Conservation (phyloP, 1,140 invertebrate genomes). For the Orchesella cincta region DNA sequence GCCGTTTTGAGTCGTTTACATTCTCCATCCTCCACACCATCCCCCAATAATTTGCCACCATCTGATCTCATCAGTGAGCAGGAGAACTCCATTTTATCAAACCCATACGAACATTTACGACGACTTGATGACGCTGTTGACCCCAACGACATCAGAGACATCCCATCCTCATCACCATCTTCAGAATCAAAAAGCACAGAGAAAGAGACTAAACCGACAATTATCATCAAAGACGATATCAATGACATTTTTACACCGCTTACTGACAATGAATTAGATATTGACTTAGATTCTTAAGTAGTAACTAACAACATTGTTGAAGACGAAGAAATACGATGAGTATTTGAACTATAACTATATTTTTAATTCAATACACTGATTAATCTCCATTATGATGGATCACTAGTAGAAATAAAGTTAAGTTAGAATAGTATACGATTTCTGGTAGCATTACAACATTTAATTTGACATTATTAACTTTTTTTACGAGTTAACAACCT, state of each 20-base stretch:
- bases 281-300: no score
- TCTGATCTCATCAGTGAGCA: neutral
- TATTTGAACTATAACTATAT: no score
- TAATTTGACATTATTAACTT: no score
- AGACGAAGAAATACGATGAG: no score
- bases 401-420: no score
- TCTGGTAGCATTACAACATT: no score
- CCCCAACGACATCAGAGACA: neutral
- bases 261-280: neutral
- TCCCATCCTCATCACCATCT: neutral
- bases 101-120: constrained; percentile 6
- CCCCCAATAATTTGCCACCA: neutral
- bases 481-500: no score
- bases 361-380: no score
- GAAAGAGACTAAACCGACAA: neutral
- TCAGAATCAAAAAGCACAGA: neutral
- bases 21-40: neutral
- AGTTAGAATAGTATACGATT: no score
- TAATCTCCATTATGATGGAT: no score
- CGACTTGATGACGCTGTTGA: neutral
- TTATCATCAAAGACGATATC: neutral
- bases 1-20: neutral
- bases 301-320: no score
- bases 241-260: neutral
- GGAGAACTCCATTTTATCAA: neutral